phyloP scores from a whole-genome alignment of 2,888 invertebrate species.

The Stenurella melanura region DNA sequence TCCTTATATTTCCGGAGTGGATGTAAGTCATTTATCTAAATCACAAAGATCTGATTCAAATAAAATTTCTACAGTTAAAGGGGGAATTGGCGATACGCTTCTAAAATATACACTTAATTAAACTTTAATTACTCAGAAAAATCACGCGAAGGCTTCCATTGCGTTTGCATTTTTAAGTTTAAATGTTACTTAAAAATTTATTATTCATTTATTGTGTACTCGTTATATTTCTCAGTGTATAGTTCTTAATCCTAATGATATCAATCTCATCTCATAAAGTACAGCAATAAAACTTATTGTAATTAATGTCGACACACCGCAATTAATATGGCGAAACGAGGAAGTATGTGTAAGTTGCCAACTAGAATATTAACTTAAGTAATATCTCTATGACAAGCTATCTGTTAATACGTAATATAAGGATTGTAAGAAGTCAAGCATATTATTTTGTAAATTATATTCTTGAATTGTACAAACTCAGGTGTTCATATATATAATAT shows the following conservation, averaged over 20 bases:
- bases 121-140: conserved; percentile 21
- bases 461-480: not conserved
- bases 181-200: conserved; percentile 1
- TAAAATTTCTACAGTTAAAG: not conserved
- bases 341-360: conserved; percentile 26
- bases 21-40: not conserved
- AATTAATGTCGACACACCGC: conserved; percentile 33
- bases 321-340: conserved; percentile 26
- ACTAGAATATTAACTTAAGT: conserved; percentile 25
- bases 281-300: conserved; percentile 28
- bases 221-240: conserved; percentile 7
- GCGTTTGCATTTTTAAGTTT: not conserved
- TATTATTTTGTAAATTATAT: not conserved
- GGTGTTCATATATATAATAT: not conserved
- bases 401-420: conserved; percentile 18
- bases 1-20: not conserved
- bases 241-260: conserved; percentile 4
- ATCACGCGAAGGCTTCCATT: conserved; percentile 7
- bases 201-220: not conserved
- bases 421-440: not conserved
- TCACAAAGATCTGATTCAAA: conserved; percentile 4
- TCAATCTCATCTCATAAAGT: not conserved
- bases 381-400: conserved; percentile 5
- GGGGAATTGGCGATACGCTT: conserved; percentile 17
- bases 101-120: conserved; percentile 19